These are phyloP conservation scores for Gobio gobio DNA, from an alignment of 2,113 vertebrate genomes.

Conservation along the genomic window DNA sequence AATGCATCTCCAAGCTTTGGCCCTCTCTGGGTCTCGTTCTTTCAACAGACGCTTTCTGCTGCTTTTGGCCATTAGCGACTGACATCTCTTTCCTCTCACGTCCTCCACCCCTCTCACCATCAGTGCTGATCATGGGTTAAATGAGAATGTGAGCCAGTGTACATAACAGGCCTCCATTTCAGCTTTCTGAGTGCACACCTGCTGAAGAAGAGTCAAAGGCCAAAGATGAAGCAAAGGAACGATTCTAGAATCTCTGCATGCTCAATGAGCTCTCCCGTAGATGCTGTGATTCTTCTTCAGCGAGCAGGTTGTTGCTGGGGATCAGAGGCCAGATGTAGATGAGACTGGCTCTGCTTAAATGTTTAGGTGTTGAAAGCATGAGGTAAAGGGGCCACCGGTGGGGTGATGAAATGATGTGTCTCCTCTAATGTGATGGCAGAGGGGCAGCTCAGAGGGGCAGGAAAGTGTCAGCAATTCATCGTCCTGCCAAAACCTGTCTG, in stretches of 20 bases:
- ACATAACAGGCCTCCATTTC: neutral
- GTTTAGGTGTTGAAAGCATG: conserved; percentile 15
- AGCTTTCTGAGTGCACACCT: neutral
- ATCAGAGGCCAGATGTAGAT: conserved; percentile 74
- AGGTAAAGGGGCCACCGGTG: conserved; percentile 23
- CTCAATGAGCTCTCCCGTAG: conserved; percentile 75
- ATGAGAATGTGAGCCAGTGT: neutral
- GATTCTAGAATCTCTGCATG: conserved; percentile 63
- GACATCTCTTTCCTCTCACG: neutral
- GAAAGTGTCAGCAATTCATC: conserved; percentile 48
- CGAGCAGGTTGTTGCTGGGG: conserved; percentile 65
- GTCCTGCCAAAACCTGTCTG: conserved; percentile 48
- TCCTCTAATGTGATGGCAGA: conserved; percentile 68
- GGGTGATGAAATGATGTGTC: conserved; percentile 64
- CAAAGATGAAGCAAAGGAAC: conserved; percentile 59
- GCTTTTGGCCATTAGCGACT: neutral
- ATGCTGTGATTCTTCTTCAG: conserved; percentile 72
- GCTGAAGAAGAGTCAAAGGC: conserved; percentile 26
- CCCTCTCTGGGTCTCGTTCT: neutral
- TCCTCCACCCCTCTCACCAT: neutral
- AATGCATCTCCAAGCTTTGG: conserved; percentile 9
- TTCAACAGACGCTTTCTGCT: neutral
- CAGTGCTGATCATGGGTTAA: neutral
- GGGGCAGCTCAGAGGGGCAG: conserved; percentile 56
- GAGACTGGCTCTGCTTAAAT: conserved; percentile 59